Conservation (phyloP, 2,113 vertebrate species). For the Stegostoma tigrinum region DNA sequence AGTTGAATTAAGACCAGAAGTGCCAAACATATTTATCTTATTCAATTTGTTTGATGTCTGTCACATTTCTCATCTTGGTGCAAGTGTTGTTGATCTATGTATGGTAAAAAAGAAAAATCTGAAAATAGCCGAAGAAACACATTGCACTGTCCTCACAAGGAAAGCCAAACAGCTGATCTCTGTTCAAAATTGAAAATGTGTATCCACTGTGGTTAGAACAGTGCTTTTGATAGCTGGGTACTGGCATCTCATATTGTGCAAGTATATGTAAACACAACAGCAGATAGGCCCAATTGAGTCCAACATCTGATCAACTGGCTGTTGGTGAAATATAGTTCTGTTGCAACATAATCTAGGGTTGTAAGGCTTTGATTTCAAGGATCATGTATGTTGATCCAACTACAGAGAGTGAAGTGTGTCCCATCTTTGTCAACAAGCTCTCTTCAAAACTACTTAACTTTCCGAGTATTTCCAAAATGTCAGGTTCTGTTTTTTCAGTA, state of each 20-base stretch:
- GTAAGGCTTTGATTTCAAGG: background rate
- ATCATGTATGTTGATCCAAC: background rate
- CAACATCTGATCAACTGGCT: background rate
- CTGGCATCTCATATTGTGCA: background rate
- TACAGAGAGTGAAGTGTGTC: background rate
- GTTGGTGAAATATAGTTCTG: background rate
- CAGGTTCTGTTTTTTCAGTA: background rate
- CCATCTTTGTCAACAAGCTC: background rate
- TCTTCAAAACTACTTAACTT: background rate
- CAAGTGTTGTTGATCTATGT: background rate
- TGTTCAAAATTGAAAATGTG: background rate
- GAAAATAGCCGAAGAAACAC: background rate
- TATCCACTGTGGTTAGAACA: background rate
- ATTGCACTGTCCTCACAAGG: background rate
- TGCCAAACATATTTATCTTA: conserved; percentile 9
- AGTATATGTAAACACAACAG: background rate
- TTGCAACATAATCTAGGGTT: background rate
- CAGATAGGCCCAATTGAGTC: background rate
- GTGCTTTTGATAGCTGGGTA: background rate
- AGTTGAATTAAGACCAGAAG: background rate
- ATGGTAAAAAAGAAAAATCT: background rate
- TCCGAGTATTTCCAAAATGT: background rate
- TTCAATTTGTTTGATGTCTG: background rate
- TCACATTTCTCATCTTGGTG: background rate
- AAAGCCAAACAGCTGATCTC: background rate